Evolutionary conservation across 2,113 vertebrate genomes (phyloP), one percentile per base, ranked within the genome.

Genomic region (Cyprichromis sp.): DNA sequence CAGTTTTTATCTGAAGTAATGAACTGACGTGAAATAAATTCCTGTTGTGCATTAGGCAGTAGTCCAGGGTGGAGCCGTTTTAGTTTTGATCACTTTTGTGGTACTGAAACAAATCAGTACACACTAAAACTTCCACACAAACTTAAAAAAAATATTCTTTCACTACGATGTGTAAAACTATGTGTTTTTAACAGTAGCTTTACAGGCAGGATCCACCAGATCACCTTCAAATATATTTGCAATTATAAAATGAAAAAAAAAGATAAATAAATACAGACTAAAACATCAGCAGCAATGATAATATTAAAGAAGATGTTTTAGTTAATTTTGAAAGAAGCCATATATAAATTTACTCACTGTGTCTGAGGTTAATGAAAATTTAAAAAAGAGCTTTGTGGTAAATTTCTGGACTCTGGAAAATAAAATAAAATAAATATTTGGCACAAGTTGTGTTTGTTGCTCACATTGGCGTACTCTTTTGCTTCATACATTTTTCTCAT

Each of bases 391-490:
- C 24, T 17, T 47, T 45, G 24, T 29, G 71, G 14, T 47, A 26
- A 29, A 47, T 26, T 76, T 47, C 40, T 47, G 21, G n/a, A 17
- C 68, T 76, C 21, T 29, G 9, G 13, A 76, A 47, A 76, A 17
- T 26, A 4, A 13, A 36, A 66, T 8, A 8, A 68, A 71, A 45
- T 24, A 29, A 47, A 76, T 76, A 76, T 73, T 73, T 73, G 8
- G 38, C 21, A 73, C n/a, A 45, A 26, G 38, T 73, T 45, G n/a
- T 68, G 36, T 73, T 71, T 40, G 36, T 71, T 45, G 21, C 21
- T 45, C 68, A 45, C 38, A 45, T 11, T 19, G 21, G 14, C 4
- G 1, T 47, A 47, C 29, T 61, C 14, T 78, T 50, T 78, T 78
- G 42, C 42, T 50, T 78, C 16, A 31, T 78, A 12, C 24, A 50